Conservation (phyloP, 1,140 invertebrate genomes). For the Meloidogyne floridensis region DNA sequence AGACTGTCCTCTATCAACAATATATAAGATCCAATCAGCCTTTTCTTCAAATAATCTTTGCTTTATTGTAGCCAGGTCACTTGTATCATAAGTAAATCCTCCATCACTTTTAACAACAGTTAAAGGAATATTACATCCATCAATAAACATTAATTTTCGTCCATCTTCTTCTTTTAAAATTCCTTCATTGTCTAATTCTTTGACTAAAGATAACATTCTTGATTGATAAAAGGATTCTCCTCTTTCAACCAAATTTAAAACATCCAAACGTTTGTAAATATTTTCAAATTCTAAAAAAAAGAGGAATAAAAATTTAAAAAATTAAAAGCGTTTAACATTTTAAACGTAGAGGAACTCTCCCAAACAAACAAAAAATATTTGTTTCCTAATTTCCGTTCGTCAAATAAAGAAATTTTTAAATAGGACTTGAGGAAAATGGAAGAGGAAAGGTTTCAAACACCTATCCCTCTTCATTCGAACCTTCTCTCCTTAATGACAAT, state of each 20-base stretch:
- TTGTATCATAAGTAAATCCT: constrained; percentile 98
- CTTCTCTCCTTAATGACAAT: no score
- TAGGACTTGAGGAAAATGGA: no score
- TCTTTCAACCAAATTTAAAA: constrained; percentile 75
- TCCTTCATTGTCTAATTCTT: constrained; percentile 74
- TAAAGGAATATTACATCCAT: constrained; percentile 75
- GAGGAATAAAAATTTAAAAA: background rate
- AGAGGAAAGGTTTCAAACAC: no score
- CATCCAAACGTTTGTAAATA: constrained; percentile 71
- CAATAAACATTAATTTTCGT: constrained; percentile 81
- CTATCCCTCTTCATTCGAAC: no score
- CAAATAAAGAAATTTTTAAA: no score
- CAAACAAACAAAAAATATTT: no score
- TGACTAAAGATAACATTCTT: constrained; percentile 81
- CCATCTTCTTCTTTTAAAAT: constrained; percentile 84
- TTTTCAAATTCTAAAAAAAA: constrained; percentile 76
- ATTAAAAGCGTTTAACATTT: background rate
- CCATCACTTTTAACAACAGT: constrained; percentile 97
- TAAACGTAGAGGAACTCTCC: no score
- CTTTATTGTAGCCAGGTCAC: constrained; percentile 88
- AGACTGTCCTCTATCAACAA: constrained; percentile 88
- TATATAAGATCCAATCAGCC: constrained; percentile 88
- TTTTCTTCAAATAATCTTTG: constrained; percentile 86
- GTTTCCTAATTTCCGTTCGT: no score
- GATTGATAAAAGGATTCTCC: constrained; percentile 98